phyloP scores from a whole-genome alignment of 2,797 vertebrate genomes.

The Pangasius macronema region DNA sequence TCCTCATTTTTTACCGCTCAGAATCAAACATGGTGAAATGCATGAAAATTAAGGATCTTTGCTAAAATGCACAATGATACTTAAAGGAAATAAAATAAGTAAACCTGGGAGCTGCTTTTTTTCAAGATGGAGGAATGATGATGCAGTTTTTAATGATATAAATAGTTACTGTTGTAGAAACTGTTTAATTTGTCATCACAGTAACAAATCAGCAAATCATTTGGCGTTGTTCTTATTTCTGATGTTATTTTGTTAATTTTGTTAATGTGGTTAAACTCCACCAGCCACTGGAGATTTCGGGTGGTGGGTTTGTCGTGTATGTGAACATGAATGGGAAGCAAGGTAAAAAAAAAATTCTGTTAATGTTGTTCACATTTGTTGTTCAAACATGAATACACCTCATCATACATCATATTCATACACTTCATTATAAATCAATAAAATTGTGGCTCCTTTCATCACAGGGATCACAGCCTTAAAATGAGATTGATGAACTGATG shows the following conservation, averaged over 20 bases:
- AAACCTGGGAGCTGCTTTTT: not conserved
- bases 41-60: not conserved
- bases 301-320: not conserved
- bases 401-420: not conserved
- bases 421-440: conserved; percentile 55
- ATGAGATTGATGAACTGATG: conserved; percentile 50
- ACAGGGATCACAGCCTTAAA: conserved; percentile 57
- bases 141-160: not conserved
- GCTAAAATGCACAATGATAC: not conserved
- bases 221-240: not conserved
- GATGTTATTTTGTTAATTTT: too few species aligned
- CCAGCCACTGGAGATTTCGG: not conserved
- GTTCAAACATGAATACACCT: not conserved
- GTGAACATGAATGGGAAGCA: not conserved
- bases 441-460: conserved; percentile 63
- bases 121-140: not conserved
- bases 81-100: not conserved
- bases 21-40: not conserved
- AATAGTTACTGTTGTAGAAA: not conserved
- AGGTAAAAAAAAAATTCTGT: not conserved
- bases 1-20: not conserved
- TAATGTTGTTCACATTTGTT: not conserved
- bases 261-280: not conserved
- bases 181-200: not conserved
- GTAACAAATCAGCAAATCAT: not conserved